Base-by-base conservation (phyloP, 1,140 invertebrate genomes). In the Eumaeus atala region DNA sequence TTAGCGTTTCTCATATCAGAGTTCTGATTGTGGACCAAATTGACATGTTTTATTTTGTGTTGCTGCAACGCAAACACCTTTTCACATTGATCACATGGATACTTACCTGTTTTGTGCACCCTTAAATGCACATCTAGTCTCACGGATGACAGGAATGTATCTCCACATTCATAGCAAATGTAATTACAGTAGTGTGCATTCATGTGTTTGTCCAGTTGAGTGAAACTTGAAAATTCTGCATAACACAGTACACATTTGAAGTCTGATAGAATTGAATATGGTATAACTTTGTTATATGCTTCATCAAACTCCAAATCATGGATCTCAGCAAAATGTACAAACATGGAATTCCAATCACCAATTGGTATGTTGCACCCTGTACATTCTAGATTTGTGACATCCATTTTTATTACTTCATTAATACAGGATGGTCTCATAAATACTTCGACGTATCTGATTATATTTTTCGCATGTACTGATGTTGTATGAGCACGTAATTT, bases 371-470 rank as follows among this genome's bases (percentile, higher is more conserved):
- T 56, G 50, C 81, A 84, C 0, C 67, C 54, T 0, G 59, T 71
- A 34, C 81, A 84, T 6, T 68, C 56, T 0, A 82, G 49, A 12
- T 71, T 64, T 0, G 72, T 55, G 0, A 81, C 67, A 37, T 84
- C 81, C 0, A 84, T 37, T 59, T 80, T 77, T 0, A 82, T 12
- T 0, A 76, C 61, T 57, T 84, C 81, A 35, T 84, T 75, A 8
- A 62, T 12, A 56, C 60, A 71, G 8, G 62, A 58, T 0, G 79
- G 81, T 34, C 70, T 56, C 62, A 83, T 67, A 0, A 72, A 59
- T 6, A 62, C 36, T 28, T 81, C 71, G 0, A 83, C 60, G 12
- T 61, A 58, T 3, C 52, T 40, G 0, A 59, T 64, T n/a, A 68
- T 55, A 0, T 78, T 69, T 0, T 56, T 50, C 1, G 55, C 38